Base-by-base conservation (phyloP, 2,888 invertebrate species). In the Cephus spinipes region DNA sequence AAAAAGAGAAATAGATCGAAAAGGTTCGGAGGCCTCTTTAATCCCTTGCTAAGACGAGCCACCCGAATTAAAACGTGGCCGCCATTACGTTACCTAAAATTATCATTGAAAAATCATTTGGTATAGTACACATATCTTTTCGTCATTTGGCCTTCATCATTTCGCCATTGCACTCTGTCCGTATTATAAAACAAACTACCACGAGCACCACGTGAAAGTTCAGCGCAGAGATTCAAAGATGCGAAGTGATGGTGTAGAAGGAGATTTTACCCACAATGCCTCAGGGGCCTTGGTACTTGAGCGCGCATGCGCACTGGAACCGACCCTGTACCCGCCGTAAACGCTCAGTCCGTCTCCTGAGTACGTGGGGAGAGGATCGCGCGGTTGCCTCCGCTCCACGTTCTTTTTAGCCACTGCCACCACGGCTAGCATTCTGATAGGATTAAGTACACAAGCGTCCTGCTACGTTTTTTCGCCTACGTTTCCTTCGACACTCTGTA, bases 231-330 rank as follows among this genome's bases (percentile, higher is more conserved):
- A 55, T 55, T 55, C 55, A 55, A 55, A 55, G 55, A 55, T 55
- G 55, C 55, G 55, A 55, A 55, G 55, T 23, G 55, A 9, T 23
- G 23, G 23, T 23, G 55, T 55, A 55, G 40, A 15, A 55, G 55
- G 55, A 55, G 55, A 55, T 55, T 55, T 55, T 55, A 55, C 55
- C 55, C 55, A 55, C 2, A 55, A 55, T 55, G 55, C 55, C 55
- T 55, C 1, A 55, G 55, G 55, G 55, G 55, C 55, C 55, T 23
- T 55, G 55, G 23, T 55, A 55, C 55, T 55, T 23, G 55, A 55
- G 15, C 11, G 84, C 87, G 85, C 87, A 84, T 84, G 86, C 86
- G 87, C 83, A 35, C 36, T 75, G 74, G 76, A 73, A 79, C 80
- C 79, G 79, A 81, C 55, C 23, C 36, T 73, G 77, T 76, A 77